Evolutionary conservation across 1,140 invertebrate species (phyloP), one percentile per base, ranked within the genome.

Genomic region (Hycleus phaleratus): DNA sequence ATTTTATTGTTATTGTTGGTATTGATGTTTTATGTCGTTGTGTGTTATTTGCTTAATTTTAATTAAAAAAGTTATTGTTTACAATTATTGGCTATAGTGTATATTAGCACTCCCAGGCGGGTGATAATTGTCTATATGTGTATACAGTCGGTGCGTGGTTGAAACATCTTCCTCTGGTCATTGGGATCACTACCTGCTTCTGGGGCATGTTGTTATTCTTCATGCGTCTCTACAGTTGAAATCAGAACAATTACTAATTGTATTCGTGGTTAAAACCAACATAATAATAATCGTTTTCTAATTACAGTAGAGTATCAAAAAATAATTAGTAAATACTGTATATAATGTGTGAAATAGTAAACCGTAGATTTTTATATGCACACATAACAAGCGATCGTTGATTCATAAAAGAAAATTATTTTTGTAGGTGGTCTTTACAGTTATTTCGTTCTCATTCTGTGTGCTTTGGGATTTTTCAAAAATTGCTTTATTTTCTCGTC

Each of bases 141-240:
- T 68, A 49, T 63, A 61, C 64, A 73, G 73, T 74, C 64, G 66
- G 71, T 69, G 66, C 70, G 60, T 74, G 73, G 73, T 68, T 73
- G 62, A 71, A 71, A 64, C 79, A 81, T 67, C 72, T 84, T 71
- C 82, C 84, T 49, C 69, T 85, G 62, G 78, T 85, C 75, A 77
- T 85, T 71, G 84, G 84, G 64, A 77, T 86, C 62, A 83, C 80
- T 40, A 81, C 80, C 39, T 82, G 84, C 76, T 78, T 87, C 69
- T 88, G 85, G 85, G 86, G 85, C 68, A 79, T 88, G 64, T 80
- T 85, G 60, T 79, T 88, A 62, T 73, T 81, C 60, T 75, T 73
- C 62, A 68, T 74, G 62, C 64, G 70, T 54, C 62, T 74, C 55
- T 74, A 74, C 60, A 66, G 64, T 70, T 73, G 63, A 69, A 66